Conservation (phyloP, 2,797 vertebrate genomes). For the Phoeniculus purpureus region DNA sequence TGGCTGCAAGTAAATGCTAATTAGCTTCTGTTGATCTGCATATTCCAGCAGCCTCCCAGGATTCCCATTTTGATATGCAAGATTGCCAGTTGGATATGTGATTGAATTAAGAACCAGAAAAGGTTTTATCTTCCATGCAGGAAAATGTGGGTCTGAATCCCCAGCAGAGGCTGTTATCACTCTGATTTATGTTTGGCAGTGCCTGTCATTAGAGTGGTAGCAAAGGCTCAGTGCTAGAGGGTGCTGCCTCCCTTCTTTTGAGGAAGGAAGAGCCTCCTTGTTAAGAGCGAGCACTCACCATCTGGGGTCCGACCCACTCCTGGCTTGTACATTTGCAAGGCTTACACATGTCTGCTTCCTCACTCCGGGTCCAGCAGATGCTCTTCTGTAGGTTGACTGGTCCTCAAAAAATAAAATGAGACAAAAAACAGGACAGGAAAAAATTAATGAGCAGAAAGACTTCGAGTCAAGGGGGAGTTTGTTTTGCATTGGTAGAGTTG, state of each 20-base stretch:
- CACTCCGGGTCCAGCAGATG: slow-evolving; percentile 23
- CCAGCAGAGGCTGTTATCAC: slow-evolving; percentile 67
- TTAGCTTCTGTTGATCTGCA: slow-evolving; percentile 87
- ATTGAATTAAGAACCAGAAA: slow-evolving; percentile 81
- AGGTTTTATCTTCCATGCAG: slow-evolving; percentile 71
- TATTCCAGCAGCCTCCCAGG: slow-evolving; percentile 81
- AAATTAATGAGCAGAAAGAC: not conserved
- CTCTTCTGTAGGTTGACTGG: slow-evolving; percentile 26
- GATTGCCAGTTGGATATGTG: slow-evolving; percentile 81
- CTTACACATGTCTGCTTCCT: slow-evolving; percentile 43
- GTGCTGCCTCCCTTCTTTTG: slow-evolving; percentile 71
- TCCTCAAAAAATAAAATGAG: slow-evolving; percentile 4
- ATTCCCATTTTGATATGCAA: slow-evolving; percentile 83
- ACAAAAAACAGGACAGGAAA: not conserved
- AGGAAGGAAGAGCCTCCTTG: slow-evolving; percentile 58
- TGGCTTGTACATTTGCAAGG: slow-evolving; percentile 51
- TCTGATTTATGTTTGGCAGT: slow-evolving; percentile 66
- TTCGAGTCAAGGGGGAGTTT: not conserved
- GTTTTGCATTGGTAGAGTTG: not conserved
- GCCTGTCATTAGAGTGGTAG: slow-evolving; percentile 47
- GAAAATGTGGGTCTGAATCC: slow-evolving; percentile 65
- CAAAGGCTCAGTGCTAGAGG: slow-evolving; percentile 76
- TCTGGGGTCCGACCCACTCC: slow-evolving; percentile 71
- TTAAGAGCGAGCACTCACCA: slow-evolving; percentile 71
- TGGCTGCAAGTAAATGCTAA: slow-evolving; percentile 86